Base-by-base conservation (phyloP, 2,113 vertebrate species). In the Eleginops maclovinus region DNA sequence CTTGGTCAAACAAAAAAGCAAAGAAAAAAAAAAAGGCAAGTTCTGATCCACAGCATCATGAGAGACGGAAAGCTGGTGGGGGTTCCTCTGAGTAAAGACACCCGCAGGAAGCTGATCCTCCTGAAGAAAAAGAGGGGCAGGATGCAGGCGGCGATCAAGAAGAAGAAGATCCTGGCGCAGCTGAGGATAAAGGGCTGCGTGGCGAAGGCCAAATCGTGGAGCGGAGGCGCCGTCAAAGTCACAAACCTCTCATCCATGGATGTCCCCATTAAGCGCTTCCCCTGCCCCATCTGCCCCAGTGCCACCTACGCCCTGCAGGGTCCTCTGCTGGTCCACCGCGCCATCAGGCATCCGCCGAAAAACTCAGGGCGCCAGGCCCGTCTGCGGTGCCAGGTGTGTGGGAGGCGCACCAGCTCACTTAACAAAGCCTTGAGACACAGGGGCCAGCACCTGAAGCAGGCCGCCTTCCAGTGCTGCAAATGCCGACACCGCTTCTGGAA, bases 341-440 rank as follows among this genome's bases (percentile, higher is more conserved):
- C 91, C 22, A 3, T 88, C 19, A 75, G 93, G 44, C 95, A 95
- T 83, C 94, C 92, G 0, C 89, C 94, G 0, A 81, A 84, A 3
- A 90, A 58, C 73, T 87, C 90, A 9, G 91, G 95, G 88, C 88
- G 93, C 91, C 76, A 89, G 67, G 64, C 96, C 89, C 94, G 93
- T 2, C 90, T 94, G 74, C 76, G 83, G 44, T 98, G 97, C 72
- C 91, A 92, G 36, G 96, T 95, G 0, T 98, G 97, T 6, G 96
- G 95, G 2, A 93, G 95, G 54, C 96, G 94, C 80, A 95, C 94
- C 79, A 91, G 95, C 84, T 94, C 94, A 1, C 90, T 98, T 54
- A 80, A 95, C 89, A 94, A 90, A 4, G 93, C 97, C 41, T 94
- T 98, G 68, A 95, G 94, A 13, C 97, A 98, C 89, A 75, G 95